Base-by-base conservation (phyloP, 1,140 invertebrate genomes). In the Hermatobates lingyangjiaoensis region DNA sequence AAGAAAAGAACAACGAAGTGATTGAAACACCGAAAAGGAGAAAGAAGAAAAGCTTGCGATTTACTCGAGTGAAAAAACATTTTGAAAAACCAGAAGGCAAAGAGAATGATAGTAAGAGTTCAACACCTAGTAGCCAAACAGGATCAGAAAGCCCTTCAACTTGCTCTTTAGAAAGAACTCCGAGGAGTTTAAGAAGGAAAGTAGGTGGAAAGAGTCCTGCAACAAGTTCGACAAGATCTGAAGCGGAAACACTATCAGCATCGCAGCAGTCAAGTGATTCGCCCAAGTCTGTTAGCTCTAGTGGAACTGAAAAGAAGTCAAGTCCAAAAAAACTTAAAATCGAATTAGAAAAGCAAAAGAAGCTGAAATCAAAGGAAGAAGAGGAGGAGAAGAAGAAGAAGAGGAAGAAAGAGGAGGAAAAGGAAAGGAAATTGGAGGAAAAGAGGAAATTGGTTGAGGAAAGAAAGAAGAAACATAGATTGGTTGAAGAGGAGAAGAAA, bases 381-480 rank as follows among this genome's bases (percentile, higher is more conserved):
- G 10, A 51, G 20, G 14, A 4, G 28, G 2, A 25, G 23, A 52
- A 28, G 25, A 52, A 34, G 15, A 52, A 28, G 20, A 46, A n/a
- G 38, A 7, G 40, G 50, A 10, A 34, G 28, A 21, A 52, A 52
- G 18, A 49, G 50, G 21, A 40, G 28, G 15, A 51, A 44, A 20
- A 4, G 15, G 3, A 49, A 23, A 49, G 30, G 25, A 48, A 27
- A 4, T 27, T n/a, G 5, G 15, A 5, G 30, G 34, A 39, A 24
- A 52, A 27, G 42, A 52, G 46, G 45, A 40, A 10, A 12, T 2
- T 52, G 5, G 42, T 10, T 1, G 18, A 20, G 10, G 46, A 52
- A 45, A 46, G 28, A 20, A 46, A 30, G 25, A 3, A 39, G 38
- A 42, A 27, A 50, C 26, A 42, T 38, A 25, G 18, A 39, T 2